Base-by-base conservation (phyloP, 2,113 vertebrate species). In the Argyrosomus japonicus region DNA sequence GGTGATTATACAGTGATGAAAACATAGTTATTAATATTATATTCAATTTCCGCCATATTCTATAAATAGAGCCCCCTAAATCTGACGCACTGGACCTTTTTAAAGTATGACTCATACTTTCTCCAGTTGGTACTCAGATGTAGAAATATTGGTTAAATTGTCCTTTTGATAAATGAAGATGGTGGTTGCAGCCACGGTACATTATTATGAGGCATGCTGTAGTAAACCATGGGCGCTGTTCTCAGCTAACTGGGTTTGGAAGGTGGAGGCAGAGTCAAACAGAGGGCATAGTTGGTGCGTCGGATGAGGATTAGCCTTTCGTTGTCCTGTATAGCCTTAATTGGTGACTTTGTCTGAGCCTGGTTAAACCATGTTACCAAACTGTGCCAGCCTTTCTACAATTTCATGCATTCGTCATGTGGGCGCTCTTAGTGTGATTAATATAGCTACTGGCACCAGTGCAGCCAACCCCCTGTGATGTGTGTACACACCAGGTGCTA, bases 391-490 rank as follows among this genome's bases (percentile, higher is more conserved):
- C 61, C 21, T 53, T 50, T 67, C 79, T 90, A 82, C 82, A 62
- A 18, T 90, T 89, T 87, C 87, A 90, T 85, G 70, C 2, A 14
- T 65, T 81, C 82, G 69, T 81, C 83, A 73, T 87, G 81, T 80
- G 48, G 23, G 73, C 53, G 61, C 83, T 82, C 79, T 91, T 87
- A 87, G 77, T 85, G 81, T 83, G 80, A 88, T 89, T 82, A 90
- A 84, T 85, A 85, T 68, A 79, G 74, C 70, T 62, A 17, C 64
- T 89, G 89, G 86, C 77, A 83, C 50, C 32, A 40, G 70, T 62
- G 43, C 43, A 64, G 13, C 77, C 65, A 47, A 64, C 69, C 61
- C 53, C 68, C 67, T 73, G 47, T 65, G 63, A n/a, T 62, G 54
- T 74, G 32, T 48, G 53, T 61, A 74, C 78, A 60, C 73, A 84